phyloP scores from a whole-genome alignment of 2,888 invertebrate genomes.

The Drosophila nr. fundita region DNA sequence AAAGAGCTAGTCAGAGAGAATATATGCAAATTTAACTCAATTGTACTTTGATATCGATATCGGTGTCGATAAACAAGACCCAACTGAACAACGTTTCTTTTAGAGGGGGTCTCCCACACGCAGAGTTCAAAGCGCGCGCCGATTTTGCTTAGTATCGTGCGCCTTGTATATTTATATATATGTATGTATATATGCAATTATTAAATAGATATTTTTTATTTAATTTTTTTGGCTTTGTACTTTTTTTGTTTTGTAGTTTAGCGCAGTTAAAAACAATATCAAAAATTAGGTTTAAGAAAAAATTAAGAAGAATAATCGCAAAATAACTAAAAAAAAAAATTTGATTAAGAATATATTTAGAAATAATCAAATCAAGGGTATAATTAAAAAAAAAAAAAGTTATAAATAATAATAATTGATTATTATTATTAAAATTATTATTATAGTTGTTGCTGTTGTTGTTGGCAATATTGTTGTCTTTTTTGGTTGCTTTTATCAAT shows the following conservation, averaged over 20 bases:
- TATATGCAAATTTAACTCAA: background rate
- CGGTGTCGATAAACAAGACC: background rate
- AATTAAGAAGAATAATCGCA: slow-evolving; percentile 51
- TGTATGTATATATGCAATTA: slow-evolving; percentile 52
- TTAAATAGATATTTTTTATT: slow-evolving; percentile 37
- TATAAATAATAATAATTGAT: slow-evolving; percentile 56
- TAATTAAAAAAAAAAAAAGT: slow-evolving; percentile 52
- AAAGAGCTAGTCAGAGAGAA: slow-evolving; percentile 4
- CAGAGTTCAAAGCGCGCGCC: slow-evolving; percentile 62
- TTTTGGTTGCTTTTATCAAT: slow-evolving; percentile 40
- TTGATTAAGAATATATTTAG: slow-evolving; percentile 68
- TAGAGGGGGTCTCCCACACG: slow-evolving; percentile 42
- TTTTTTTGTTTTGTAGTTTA: slow-evolving; percentile 58
- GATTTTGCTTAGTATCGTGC: slow-evolving; percentile 61
- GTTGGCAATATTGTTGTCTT: slow-evolving; percentile 39
- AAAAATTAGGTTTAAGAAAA: slow-evolving; percentile 71
- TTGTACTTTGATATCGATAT: slow-evolving; percentile 27
- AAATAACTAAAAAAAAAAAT: slow-evolving; percentile 64
- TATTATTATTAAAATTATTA: slow-evolving; percentile 54
- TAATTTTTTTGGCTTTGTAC: slow-evolving; percentile 46
- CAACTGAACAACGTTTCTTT: slow-evolving; percentile 40
- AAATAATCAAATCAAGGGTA: slow-evolving; percentile 62
- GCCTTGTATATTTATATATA: slow-evolving; percentile 55
- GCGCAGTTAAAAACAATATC: slow-evolving; percentile 79
- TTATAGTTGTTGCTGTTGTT: slow-evolving; percentile 46